Base-by-base conservation (phyloP, 2,113 vertebrate genomes). In the Misgurnus anguillicaudatus region DNA sequence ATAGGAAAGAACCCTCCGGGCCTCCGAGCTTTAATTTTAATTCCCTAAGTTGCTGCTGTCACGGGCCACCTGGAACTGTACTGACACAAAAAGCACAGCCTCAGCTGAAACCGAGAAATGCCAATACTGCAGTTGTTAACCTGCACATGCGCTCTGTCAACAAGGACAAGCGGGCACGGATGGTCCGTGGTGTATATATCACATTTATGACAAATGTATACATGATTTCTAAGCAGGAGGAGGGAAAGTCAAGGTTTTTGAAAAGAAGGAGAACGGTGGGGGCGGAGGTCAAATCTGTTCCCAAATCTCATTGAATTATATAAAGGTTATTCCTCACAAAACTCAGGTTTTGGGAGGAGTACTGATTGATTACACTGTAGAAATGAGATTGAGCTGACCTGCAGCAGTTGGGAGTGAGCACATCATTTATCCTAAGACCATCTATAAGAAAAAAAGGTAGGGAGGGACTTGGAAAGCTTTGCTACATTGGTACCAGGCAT, bases 361-460 rank as follows among this genome's bases (percentile, higher is more conserved):
- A 83, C 88, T 89, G 87, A 91, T 89, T 91, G 89, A 92, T 90
- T 80, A 87, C 86, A 87, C 24, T 31, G 79, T 79, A 82, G 86
- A 88, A 91, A 91, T 82, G 80, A 78, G 84, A 82, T 80, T 72
- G 24, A 80, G 85, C 83, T 85, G 80, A 83, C 85, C 81, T 77
- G 89, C 60, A 75, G 88, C 83, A 86, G 85, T 84, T 87, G 80
- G 68, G 82, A 78, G 73, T 13, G 80, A 67, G 47, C 47, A 13
- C 10, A 65, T 41, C 65, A 8, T 41, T 11, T 45, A 47, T 72
- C 31, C 21, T 80, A 16, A 31, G 64, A 8, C 77, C 51, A 76
- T 36, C 71, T 45, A 84, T 82, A 81, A 85, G 84, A 51, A 16
- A 51, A n/a, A 62, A 36, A 61, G 24, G 24, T 3, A 64, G 65